Percentiles rank a stretch among this genome's conserved stretches.
Conservation (phyloP, 2,888 invertebrate species). For the Anticlea derivata region DNA sequence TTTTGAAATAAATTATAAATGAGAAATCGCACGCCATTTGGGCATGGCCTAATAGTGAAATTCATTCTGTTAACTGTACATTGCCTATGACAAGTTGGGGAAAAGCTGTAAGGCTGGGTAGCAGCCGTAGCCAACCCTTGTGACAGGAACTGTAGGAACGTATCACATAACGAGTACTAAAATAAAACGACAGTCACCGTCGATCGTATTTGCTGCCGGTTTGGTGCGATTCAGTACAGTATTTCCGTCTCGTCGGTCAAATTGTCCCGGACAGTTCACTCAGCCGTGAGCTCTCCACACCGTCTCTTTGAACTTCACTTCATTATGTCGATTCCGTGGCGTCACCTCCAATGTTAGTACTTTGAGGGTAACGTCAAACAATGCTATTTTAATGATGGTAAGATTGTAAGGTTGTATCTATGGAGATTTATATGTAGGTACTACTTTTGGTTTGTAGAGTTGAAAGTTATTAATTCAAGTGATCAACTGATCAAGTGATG, state of each 20-base stretch:
- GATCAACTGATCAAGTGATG: conserved; percentile 1
- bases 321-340: conserved; percentile 58
- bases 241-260: conserved; percentile 57
- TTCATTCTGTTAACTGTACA: neutral
- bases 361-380: conserved; percentile 31
- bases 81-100: too few species aligned
- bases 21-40: too few species aligned
- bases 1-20: too few species aligned
- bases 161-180: conserved; percentile 20
- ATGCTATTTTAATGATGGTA: conserved; percentile 18
- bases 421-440: too few species aligned
- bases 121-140: too few species aligned
- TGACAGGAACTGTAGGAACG: neutral
- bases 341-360: conserved; percentile 49
- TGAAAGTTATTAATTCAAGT: conserved; percentile 53
- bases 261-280: conserved; percentile 58
- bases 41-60: too few species aligned
- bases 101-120: too few species aligned
- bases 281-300: conserved; percentile 46
- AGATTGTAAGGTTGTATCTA: too few species aligned
- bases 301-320: conserved; percentile 59
- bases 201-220: conserved; percentile 45
- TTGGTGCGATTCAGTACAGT: conserved; percentile 44
- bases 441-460: too few species aligned
- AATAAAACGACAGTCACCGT: conserved; percentile 41